Conservation (phyloP, 2,113 vertebrate genomes). For the Suricata suricatta region DNA sequence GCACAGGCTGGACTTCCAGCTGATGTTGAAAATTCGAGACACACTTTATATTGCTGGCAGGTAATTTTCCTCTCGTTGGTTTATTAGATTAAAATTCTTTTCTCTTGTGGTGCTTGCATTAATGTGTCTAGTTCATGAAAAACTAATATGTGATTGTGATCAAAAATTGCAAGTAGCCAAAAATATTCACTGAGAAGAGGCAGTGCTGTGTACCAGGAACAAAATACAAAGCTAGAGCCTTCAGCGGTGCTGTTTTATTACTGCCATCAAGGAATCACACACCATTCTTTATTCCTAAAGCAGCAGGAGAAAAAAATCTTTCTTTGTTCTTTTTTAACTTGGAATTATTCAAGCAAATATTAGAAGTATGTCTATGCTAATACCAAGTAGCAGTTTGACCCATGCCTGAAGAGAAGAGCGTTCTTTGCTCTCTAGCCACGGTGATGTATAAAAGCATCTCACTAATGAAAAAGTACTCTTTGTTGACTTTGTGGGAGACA, state of each 20-base stretch:
- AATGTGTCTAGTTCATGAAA: slow-evolving; percentile 84
- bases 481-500: slow-evolving; percentile 63
- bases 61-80: slow-evolving; percentile 91
- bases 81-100: slow-evolving; percentile 92
- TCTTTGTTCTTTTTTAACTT: slow-evolving; percentile 77
- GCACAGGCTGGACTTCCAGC: slow-evolving; percentile 99
- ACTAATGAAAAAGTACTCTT: slow-evolving; percentile 57
- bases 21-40: slow-evolving; percentile 99
- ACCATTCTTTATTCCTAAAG: slow-evolving; percentile 72
- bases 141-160: slow-evolving; percentile 84
- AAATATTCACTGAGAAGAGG: slow-evolving; percentile 76
- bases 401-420: slow-evolving; percentile 33
- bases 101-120: slow-evolving; percentile 84
- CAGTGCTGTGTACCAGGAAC: slow-evolving; percentile 69
- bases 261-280: slow-evolving; percentile 76
- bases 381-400: slow-evolving; percentile 35
- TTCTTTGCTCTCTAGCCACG: neutral
- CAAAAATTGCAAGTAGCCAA: slow-evolving; percentile 81
- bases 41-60: slow-evolving; percentile 99
- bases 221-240: slow-evolving; percentile 78
- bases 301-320: slow-evolving; percentile 45
- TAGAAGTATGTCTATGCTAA: slow-evolving; percentile 64
- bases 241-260: slow-evolving; percentile 69
- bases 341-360: slow-evolving; percentile 76
- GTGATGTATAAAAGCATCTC: neutral